Evolutionary conservation across 1,140 invertebrate species (phyloP).

Genomic region (Drosophila sechellia): DNA sequence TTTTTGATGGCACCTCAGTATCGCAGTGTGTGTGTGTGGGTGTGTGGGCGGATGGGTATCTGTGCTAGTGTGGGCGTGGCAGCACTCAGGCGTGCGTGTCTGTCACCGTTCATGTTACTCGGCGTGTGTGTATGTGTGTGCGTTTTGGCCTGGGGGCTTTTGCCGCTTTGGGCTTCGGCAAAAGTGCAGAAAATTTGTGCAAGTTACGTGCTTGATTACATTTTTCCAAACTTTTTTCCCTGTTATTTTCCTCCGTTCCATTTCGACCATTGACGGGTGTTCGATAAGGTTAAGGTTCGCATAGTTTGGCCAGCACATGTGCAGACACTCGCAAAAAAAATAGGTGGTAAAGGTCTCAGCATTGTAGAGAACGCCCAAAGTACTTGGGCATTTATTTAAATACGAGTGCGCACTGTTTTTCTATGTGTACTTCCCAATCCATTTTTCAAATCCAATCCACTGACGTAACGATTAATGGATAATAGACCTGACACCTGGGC

Average conservation of each 20-base stretch:
- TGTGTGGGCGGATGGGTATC: slow-evolving; percentile 3
- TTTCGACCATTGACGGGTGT: slow-evolving; percentile 57
- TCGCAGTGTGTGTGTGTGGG: slow-evolving; percentile 10
- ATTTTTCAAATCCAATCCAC: slow-evolving; percentile 2
- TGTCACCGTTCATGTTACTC: slow-evolving; percentile 31
- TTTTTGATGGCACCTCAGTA: slow-evolving; percentile 67
- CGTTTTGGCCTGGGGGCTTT: slow-evolving; percentile 63
- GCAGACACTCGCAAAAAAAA: slow-evolving; percentile 4
- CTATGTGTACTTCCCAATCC: not conserved
- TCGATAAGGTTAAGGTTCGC: slow-evolving; percentile 63
- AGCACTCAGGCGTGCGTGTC: slow-evolving; percentile 64
- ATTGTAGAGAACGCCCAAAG: not conserved
- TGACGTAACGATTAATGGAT: slow-evolving; percentile 58
- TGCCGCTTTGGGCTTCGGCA: slow-evolving; percentile 66
- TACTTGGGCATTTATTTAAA: too few relatives aligned
- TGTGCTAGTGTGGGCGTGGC: slow-evolving; percentile 25
- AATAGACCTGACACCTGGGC: slow-evolving; percentile 65
- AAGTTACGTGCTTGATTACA: slow-evolving; percentile 83
- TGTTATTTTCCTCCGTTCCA: slow-evolving; percentile 26
- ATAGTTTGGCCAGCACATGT: slow-evolving; percentile 21
- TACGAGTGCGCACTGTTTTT: not conserved
- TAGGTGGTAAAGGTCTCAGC: not conserved
- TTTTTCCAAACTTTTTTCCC: slow-evolving; percentile 70
- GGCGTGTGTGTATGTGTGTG: slow-evolving; percentile 26
- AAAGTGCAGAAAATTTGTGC: slow-evolving; percentile 83